Conservation (phyloP, 2,113 vertebrate species). For the Epinephelus moara region DNA sequence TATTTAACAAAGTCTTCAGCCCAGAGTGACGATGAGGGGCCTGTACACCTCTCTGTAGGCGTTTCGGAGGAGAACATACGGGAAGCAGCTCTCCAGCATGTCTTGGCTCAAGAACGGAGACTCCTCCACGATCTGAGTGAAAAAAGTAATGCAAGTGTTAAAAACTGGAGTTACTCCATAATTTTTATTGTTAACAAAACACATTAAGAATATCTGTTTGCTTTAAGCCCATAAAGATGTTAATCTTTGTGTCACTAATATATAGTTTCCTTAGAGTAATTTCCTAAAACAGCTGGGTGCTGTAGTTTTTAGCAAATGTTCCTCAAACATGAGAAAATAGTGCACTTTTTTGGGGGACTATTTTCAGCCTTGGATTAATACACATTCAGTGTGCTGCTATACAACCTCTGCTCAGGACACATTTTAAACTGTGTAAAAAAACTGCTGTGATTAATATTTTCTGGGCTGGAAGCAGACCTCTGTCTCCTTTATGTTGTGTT, state of each 20-base stretch:
- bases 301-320: background rate
- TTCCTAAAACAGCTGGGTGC: background rate
- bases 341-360: background rate
- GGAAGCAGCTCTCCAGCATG: constrained; percentile 94
- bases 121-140: constrained; percentile 89
- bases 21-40: constrained; percentile 77
- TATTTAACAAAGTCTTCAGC: constrained; percentile 57
- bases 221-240: background rate
- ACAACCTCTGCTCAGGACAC: too few relatives aligned
- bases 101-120: constrained; percentile 92
- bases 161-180: background rate
- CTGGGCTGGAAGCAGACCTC: too few relatives aligned
- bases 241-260: background rate
- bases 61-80: constrained; percentile 92
- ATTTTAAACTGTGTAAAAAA: too few relatives aligned
- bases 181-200: background rate
- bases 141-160: background rate
- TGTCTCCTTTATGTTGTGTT: too few relatives aligned
- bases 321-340: background rate
- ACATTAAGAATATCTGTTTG: background rate
- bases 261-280: background rate
- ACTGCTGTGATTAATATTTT: too few relatives aligned
- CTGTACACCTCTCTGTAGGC: constrained; percentile 92
- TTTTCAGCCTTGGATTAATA: background rate
- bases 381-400: background rate